Evolutionary conservation across 92 coral and sea anemone genomes (phyloP).

Genomic region (Phenganax marumi): DNA sequence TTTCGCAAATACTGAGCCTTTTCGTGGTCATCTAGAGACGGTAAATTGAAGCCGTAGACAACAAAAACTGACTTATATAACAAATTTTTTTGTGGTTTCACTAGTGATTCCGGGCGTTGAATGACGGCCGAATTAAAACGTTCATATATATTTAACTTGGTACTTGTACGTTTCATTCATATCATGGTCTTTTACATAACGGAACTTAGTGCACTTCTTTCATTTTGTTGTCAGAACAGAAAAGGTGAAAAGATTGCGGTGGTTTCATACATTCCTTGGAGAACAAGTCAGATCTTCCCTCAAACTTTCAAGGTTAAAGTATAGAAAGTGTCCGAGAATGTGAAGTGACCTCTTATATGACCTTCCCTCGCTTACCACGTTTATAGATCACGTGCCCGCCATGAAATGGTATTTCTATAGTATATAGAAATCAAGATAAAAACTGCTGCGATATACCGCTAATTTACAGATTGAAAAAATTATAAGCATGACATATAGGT

Average conservation of each 20-base stretch:
- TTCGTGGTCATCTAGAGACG: conserved; percentile 92
- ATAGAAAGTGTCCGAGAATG: neutral
- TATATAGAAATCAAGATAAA: no score
- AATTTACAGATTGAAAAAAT: no score
- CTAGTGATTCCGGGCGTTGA: neutral
- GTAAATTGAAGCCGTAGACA: conserved; percentile 40
- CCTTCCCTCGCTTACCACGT: no score
- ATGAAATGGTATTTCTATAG: no score
- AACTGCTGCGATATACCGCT: no score
- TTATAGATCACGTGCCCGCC: no score
- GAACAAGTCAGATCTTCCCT: conserved; percentile 58
- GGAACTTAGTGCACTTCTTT: neutral
- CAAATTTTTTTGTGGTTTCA: neutral
- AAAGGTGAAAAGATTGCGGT: conserved; percentile 83
- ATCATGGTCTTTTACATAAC: no score
- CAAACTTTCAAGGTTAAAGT: conserved; percentile 59
- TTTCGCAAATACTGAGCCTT: conserved; percentile 85
- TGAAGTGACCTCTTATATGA: no score
- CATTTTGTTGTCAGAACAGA: conserved; percentile 58
- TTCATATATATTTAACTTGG: no score
- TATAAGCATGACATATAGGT: neutral
- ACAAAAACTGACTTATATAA: neutral
- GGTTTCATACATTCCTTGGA: conserved; percentile 64
- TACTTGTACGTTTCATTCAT: no score
- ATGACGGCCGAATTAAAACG: no score